A percentile compares a stretch with the other conserved stretches of the same genome.
Evolutionary conservation across 2,888 invertebrate species (phyloP).

Genomic region (Agrotis exclamationis): DNA sequence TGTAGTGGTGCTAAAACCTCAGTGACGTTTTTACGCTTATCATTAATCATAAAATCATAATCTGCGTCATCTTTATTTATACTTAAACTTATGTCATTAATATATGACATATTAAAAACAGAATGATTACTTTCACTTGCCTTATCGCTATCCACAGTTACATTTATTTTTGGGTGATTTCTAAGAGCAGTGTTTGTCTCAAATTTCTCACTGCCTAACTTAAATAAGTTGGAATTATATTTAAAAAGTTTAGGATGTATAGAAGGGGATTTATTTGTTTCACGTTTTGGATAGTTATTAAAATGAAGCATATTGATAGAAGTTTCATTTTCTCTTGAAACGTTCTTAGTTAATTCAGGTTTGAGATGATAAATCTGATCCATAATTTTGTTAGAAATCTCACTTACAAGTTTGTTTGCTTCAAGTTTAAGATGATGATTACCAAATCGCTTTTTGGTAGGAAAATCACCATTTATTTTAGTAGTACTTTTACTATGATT

Average conservation of each 20-base stretch:
- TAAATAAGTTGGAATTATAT: background rate
- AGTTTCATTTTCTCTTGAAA: background rate
- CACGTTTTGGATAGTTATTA: background rate
- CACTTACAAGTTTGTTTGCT: background rate
- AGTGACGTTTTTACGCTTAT: background rate
- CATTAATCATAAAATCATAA: background rate
- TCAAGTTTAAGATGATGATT: background rate
- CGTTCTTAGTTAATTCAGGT: background rate
- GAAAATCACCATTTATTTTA: background rate
- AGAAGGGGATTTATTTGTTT: background rate
- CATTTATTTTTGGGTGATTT: background rate
- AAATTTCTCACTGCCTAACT: background rate
- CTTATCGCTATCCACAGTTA: background rate
- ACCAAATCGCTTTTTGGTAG: background rate
- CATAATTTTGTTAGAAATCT: background rate
- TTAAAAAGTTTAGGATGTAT: background rate
- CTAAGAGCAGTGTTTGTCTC: background rate
- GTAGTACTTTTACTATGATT: background rate
- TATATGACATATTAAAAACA: background rate
- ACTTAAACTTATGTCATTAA: background rate
- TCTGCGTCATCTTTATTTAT: background rate
- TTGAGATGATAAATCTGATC: background rate
- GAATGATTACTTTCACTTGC: background rate
- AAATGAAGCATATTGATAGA: background rate
- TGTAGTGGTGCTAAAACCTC: background rate